Base-by-base conservation (phyloP, 2,797 vertebrate species). In the Sebastes aleutianus region DNA sequence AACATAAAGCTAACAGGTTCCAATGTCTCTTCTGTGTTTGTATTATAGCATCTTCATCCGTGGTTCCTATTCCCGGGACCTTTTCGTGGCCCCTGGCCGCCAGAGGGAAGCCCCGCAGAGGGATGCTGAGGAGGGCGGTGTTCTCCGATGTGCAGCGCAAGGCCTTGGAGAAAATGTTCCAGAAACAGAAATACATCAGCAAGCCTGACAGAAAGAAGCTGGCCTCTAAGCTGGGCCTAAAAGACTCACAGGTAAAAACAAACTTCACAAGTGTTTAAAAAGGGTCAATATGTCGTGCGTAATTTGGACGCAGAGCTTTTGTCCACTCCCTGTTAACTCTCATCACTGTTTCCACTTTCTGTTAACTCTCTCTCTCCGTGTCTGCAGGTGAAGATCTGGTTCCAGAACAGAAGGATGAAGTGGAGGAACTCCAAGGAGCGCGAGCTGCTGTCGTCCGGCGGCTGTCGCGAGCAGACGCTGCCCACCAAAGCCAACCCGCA, bases 181-280 rank as follows among this genome's bases (percentile, higher is more conserved):
- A 99, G 94, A 99, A 99, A 82, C 98, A 99, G 92, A 99, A 99
- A 88, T 99, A 99, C 92, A 99, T 99, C 95, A 99, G 98, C 95
- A 99, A 99, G 79, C 98, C 98, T 0, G 98, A 99, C 83, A 92
- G 98, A 76, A 99, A 98, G 93, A 99, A 99, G 78, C 86, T 99
- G 82, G 98, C 98, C 0, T 96, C 96, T 59, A 99, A 98, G 75
- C 89, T 99, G 67, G 97, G 97, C 36, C 96, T 99, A 1, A 99
- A 99, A 90, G 98, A 99, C 88, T 99, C 98, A 0, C 98, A 99
- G 96, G 98, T 99, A 92, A 88, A 39, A 39, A 36, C 11, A 36
- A 39, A 36, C 29, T 5, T 22, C 1, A 13, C 22, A 39, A 1
- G 5, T 0, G 14, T 5, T 53, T 43, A 5, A 63, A 63, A 29